phyloP scores from a whole-genome alignment of 2,797 vertebrate genomes.

The Sebastes jordani region DNA sequence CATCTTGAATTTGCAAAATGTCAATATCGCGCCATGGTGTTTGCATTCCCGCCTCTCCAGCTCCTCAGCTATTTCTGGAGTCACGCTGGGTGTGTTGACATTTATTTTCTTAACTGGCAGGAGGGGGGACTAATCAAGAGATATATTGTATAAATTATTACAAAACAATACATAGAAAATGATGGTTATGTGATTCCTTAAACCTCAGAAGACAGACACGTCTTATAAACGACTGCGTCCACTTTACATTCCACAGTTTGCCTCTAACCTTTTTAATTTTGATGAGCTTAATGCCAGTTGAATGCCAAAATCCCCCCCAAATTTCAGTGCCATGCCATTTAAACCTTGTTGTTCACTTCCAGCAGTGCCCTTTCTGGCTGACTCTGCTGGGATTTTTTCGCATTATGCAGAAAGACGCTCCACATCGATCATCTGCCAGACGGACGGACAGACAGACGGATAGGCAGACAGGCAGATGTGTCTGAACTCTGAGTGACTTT shows the following conservation, averaged over 20 bases:
- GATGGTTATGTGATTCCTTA: neutral
- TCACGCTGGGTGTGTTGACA: conserved; percentile 31
- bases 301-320: conserved; percentile 21
- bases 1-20: conserved; percentile 15
- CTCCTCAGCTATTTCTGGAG: conserved; percentile 11
- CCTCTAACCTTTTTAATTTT: conserved; percentile 24
- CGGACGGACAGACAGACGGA: conserved; percentile 13
- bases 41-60: conserved; percentile 10
- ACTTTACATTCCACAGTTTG: conserved; percentile 1
- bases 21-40: conserved; percentile 24
- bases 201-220: neutral
- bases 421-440: conserved; percentile 38
- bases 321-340: neutral
- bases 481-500: conserved; percentile 66
- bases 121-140: neutral
- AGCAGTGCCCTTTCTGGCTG: conserved; percentile 19
- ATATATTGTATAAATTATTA: neutral
- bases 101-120: conserved; percentile 15
- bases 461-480: conserved; percentile 15
- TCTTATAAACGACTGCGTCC: neutral
- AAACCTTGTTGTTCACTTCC: conserved; percentile 15
- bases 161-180: neutral
- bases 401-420: conserved; percentile 17
- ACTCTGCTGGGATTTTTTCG: conserved; percentile 25
- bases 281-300: conserved; percentile 2